phyloP scores from a whole-genome alignment of 2,113 vertebrate species.

The Barbus barbus region DNA sequence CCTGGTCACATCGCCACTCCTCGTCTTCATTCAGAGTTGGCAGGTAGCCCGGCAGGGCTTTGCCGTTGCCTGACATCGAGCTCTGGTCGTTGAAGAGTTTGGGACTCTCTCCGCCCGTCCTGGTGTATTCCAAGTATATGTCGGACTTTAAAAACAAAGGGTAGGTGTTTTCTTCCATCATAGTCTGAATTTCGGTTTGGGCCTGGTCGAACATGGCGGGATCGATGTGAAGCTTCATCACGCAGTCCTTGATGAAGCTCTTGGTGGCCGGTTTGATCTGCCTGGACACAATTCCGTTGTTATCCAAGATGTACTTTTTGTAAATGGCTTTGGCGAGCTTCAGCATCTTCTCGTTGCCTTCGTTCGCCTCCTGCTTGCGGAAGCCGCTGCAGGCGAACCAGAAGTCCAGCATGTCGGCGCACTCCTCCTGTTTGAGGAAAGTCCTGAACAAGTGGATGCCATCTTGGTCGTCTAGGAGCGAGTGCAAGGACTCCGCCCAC shows the following conservation, averaged over 20 bases:
- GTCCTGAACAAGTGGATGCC: slow-evolving; percentile 92
- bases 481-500: slow-evolving; percentile 96
- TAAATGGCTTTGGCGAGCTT: slow-evolving; percentile 96
- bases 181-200: slow-evolving; percentile 92
- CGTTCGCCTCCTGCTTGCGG: slow-evolving; percentile 84
- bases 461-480: slow-evolving; percentile 95
- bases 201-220: slow-evolving; percentile 98
- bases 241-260: slow-evolving; percentile 95
- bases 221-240: slow-evolving; percentile 88
- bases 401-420: slow-evolving; percentile 93
- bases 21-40: slow-evolving; percentile 90
- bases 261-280: slow-evolving; percentile 95
- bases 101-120: slow-evolving; percentile 92
- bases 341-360: slow-evolving; percentile 86
- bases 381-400: slow-evolving; percentile 99
- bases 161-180: slow-evolving; percentile 96
- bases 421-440: slow-evolving; percentile 93
- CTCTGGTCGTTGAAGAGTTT: slow-evolving; percentile 86
- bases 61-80: slow-evolving; percentile 83
- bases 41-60: slow-evolving; percentile 83
- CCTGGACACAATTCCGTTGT: slow-evolving; percentile 88
- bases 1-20: slow-evolving; percentile 89
- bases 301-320: slow-evolving; percentile 93
- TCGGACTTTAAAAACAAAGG: slow-evolving; percentile 96
- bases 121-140: slow-evolving; percentile 94